phyloP scores from a whole-genome alignment of 2,888 invertebrate species.

The Tenthredo scrophulariae region DNA sequence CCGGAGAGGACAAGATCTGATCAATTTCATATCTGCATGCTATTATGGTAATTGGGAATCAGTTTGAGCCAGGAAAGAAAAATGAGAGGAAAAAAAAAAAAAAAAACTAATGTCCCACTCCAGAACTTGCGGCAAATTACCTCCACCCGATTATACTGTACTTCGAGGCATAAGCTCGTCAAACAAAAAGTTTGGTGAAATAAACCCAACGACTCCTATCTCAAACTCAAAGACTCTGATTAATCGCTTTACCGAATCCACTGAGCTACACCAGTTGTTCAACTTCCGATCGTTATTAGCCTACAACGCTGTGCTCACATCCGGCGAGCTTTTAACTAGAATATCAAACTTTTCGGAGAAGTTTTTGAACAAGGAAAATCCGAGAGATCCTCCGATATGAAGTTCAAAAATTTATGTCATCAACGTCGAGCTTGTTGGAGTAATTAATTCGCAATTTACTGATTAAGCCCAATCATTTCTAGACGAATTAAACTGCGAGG shows the following conservation, averaged over 20 bases:
- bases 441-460: background rate
- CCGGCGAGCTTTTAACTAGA: background rate
- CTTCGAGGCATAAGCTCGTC: background rate
- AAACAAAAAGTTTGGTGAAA: slow-evolving; percentile 9
- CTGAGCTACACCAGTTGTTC: background rate
- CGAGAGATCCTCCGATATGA: background rate
- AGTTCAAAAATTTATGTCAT: background rate
- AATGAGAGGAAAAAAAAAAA: background rate
- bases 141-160: background rate
- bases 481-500: background rate
- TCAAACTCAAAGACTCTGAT: slow-evolving; percentile 4
- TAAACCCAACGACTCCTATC: background rate
- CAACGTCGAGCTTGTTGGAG: background rate
- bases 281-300: slow-evolving; percentile 19
- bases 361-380: background rate
- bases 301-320: background rate
- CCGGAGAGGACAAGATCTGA: background rate
- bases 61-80: background rate
- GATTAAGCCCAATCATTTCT: background rate
- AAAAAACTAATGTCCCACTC: background rate
- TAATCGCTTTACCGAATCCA: background rate
- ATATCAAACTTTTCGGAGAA: background rate
- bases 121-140: background rate
- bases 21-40: background rate
- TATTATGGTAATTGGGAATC: background rate